Conservation (phyloP, 2,797 vertebrate genomes). For the Gymnopithys bicolor region DNA sequence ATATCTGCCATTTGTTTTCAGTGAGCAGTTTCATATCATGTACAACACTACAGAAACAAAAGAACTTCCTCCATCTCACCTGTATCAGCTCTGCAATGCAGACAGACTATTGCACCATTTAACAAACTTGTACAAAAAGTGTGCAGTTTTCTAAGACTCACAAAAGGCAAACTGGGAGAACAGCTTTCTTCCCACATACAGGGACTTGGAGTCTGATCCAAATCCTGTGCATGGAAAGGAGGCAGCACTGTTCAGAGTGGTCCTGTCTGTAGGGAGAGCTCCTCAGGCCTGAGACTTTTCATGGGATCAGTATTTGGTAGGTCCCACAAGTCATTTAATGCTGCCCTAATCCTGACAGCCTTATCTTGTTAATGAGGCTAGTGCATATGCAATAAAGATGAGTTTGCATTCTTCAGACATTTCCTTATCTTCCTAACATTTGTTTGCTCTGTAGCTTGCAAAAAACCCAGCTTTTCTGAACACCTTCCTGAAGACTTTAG, state of each 20-base stretch:
- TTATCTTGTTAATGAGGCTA: neutral
- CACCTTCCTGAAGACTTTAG: neutral
- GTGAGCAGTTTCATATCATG: neutral
- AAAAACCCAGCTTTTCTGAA: neutral
- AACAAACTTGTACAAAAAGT: neutral
- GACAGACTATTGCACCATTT: neutral
- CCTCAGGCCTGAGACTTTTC: neutral
- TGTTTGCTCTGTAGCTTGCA: neutral
- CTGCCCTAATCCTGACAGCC: neutral
- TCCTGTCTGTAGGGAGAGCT: neutral
- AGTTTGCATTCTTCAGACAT: neutral
- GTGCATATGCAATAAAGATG: neutral
- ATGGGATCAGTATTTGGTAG: neutral
- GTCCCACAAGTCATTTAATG: neutral
- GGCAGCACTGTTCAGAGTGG: neutral
- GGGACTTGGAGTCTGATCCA: neutral
- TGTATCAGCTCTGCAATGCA: neutral
- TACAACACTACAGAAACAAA: neutral
- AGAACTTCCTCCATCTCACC: neutral
- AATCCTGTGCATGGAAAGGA: neutral
- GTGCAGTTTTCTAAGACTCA: neutral
- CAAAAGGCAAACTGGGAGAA: neutral
- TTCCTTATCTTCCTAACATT: neutral
- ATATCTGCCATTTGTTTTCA: neutral
- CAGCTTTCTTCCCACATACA: neutral